Conservation (phyloP, 2,797 vertebrate genomes). For the Catostomus latipinnis region DNA sequence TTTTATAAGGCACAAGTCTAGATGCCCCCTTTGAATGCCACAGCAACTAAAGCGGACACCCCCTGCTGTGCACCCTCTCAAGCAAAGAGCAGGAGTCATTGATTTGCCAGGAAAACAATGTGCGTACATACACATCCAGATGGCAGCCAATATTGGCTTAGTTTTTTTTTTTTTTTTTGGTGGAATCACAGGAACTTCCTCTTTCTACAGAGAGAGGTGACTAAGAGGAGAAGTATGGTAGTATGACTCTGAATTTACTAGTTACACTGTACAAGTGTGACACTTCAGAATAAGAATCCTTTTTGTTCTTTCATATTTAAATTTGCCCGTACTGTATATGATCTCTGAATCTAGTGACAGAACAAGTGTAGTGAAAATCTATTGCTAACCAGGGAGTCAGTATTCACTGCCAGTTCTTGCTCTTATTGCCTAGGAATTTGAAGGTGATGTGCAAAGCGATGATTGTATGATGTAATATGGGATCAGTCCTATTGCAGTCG, state of each 20-base stretch:
- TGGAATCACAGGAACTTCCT: conserved; percentile 69
- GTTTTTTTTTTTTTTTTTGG: conserved; percentile 76
- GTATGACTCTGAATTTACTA: neutral
- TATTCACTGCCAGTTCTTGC: conserved; percentile 18
- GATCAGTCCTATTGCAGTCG: conserved; percentile 16
- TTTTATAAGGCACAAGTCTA: conserved; percentile 39
- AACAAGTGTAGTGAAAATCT: conserved; percentile 12
- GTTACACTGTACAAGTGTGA: neutral
- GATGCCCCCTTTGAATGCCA: conserved; percentile 32
- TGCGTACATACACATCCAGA: conserved; percentile 40
- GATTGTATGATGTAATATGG: conserved; percentile 30
- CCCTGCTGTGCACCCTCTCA: neutral
- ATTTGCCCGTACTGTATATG: neutral
- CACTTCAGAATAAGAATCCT: neutral
- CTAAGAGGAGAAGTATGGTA: neutral
- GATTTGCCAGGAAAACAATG: conserved; percentile 43
- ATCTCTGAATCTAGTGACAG: conserved; percentile 25
- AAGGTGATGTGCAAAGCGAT: conserved; percentile 30
- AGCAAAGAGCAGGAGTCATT: conserved; percentile 18
- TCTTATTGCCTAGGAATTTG: conserved; percentile 1
- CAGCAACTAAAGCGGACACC: conserved; percentile 18
- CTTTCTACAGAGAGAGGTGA: conserved; percentile 28
- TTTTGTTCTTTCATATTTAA: neutral
- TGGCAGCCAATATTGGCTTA: conserved; percentile 67
- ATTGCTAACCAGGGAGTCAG: conserved; percentile 20